Conservation (phyloP, 2,113 vertebrate species). For the Psilopsiagon aymara region DNA sequence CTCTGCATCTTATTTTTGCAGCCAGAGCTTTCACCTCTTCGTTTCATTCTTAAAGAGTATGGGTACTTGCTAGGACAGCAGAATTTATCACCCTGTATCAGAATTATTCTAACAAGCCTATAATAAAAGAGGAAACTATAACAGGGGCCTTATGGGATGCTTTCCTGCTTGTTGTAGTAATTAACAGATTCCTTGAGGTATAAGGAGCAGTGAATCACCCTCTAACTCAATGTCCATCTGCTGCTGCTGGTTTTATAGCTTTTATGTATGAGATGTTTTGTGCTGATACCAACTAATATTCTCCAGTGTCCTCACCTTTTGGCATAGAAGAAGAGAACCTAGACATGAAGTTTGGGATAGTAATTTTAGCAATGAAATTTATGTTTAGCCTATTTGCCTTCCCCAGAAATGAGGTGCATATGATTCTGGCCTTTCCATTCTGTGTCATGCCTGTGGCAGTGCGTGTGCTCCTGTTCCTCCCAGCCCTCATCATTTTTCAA, state of each 20-base stretch:
- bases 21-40: neutral
- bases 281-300: neutral
- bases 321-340: neutral
- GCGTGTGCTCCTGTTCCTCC: neutral
- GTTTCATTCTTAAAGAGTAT: neutral
- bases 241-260: neutral
- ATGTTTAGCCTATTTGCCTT: neutral
- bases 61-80: neutral
- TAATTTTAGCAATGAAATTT: neutral
- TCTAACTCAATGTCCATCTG: neutral
- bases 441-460: rapidly evolving
- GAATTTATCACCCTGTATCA: neutral
- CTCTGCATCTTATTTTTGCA: neutral
- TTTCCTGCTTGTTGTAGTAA: neutral
- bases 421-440: neutral
- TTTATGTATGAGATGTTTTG: neutral
- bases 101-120: neutral
- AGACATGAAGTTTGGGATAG: neutral
- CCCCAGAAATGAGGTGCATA: rapidly evolving
- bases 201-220: neutral
- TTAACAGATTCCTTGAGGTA: neutral
- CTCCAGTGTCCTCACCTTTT: neutral
- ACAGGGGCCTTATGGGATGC: neutral
- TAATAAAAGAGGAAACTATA: neutral
- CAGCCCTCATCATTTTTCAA: neutral